Percentiles rank a stretch among this genome's conserved stretches.
These are phyloP conservation scores for Drosophila triauraria DNA, from an alignment of 1,140 invertebrate species.

Conservation along the genomic window DNA sequence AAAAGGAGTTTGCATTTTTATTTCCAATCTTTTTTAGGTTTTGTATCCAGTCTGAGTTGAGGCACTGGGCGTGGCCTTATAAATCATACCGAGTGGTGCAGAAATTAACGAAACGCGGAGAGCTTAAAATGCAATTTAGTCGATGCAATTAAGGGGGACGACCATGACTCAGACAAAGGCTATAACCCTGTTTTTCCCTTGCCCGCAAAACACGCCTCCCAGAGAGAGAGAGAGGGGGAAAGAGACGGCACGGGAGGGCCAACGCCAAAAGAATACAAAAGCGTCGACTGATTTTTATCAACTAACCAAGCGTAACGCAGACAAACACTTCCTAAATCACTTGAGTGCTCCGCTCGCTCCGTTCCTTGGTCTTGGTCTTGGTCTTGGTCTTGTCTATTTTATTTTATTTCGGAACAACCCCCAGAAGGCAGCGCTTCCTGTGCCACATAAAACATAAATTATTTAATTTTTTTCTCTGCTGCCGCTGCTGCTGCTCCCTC, in stretches of 20 bases:
- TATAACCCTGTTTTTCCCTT: background rate
- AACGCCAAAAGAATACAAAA: constrained; percentile 55
- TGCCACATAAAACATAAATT: constrained; percentile 82
- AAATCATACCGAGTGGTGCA: constrained; percentile 39
- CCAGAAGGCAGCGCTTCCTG: constrained; percentile 69
- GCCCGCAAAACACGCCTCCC: constrained; percentile 7
- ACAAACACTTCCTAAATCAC: constrained; percentile 85
- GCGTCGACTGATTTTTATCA: constrained; percentile 82
- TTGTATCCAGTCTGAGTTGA: background rate
- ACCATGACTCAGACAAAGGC: constrained; percentile 39
- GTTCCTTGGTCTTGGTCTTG: background rate
- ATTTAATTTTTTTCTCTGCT: constrained; percentile 69
- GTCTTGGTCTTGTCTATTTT: constrained; percentile 36
- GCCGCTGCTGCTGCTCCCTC: no score
- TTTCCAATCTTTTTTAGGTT: background rate
- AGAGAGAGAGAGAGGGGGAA: background rate
- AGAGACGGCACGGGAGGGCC: background rate
- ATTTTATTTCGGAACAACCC: constrained; percentile 50
- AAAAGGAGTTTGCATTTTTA: constrained; percentile 1
- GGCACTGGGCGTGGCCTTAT: constrained; percentile 24
- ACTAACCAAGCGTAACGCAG: constrained; percentile 84
- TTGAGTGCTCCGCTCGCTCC: constrained; percentile 52
- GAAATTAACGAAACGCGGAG: constrained; percentile 51
- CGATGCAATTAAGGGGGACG: constrained; percentile 65
- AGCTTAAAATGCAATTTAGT: constrained; percentile 78